These are phyloP conservation scores for Dendrolimus punctatus DNA, from an alignment of 1,140 invertebrate genomes.

Conservation along the genomic window DNA sequence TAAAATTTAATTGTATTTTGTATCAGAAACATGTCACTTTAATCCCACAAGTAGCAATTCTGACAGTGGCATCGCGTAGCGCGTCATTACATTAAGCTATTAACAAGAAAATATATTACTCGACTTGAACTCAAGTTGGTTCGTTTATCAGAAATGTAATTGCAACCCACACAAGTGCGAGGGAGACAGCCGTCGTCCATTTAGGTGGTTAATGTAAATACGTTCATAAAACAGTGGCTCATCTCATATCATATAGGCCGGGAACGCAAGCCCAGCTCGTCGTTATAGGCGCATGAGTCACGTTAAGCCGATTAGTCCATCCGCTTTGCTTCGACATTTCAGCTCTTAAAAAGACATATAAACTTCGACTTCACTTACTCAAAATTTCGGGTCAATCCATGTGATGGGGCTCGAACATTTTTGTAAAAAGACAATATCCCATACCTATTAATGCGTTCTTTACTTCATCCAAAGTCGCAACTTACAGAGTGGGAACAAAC, in stretches of 20 bases:
- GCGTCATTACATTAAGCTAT: conserved; percentile 26
- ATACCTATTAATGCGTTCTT: too few species aligned
- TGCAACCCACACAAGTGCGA: neutral
- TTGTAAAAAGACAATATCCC: too few species aligned
- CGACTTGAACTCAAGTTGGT: conserved; percentile 20
- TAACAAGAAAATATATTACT: conserved; percentile 26
- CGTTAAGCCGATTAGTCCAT: conserved; percentile 54
- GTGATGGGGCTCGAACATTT: too few species aligned
- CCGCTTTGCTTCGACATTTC: conserved; percentile 48
- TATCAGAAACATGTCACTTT: too few species aligned
- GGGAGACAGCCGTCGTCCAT: conserved; percentile 4
- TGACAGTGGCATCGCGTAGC: conserved; percentile 10
- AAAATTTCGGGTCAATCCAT: too few species aligned
- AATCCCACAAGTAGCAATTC: neutral
- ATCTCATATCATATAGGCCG: conserved; percentile 7
- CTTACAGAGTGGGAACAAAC: too few species aligned
- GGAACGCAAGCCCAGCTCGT: conserved; percentile 7
- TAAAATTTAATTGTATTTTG: too few species aligned
- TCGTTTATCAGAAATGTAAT: neutral
- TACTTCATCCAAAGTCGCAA: too few species aligned
- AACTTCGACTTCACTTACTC: too few species aligned
- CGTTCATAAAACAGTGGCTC: conserved; percentile 11
- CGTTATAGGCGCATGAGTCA: conserved; percentile 41
- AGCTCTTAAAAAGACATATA: conserved; percentile 32
- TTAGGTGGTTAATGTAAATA: neutral